Conservation (phyloP, 2,113 vertebrate genomes). For the Notechis scutatus region DNA sequence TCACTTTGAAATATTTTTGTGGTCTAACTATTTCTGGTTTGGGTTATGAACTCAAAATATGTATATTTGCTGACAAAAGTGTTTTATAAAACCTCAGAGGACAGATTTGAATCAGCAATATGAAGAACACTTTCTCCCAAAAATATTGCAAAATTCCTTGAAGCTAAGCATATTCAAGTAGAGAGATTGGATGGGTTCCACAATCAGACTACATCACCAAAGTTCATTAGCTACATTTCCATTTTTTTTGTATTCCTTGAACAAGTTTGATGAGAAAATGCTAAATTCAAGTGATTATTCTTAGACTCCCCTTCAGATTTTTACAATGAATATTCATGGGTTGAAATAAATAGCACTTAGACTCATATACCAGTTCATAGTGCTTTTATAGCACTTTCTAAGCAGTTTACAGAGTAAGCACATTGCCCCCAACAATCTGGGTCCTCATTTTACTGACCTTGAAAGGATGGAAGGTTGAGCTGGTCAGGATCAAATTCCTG, state of each 20-base stretch:
- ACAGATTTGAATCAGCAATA: conserved; percentile 1
- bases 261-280: not conserved
- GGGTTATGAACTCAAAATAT: conserved; percentile 1
- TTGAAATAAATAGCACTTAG: not conserved
- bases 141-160: not conserved
- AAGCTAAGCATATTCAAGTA: too few relatives aligned
- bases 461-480: not conserved
- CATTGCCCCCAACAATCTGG: not conserved
- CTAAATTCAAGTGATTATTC: not conserved
- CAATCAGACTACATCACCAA: not conserved
- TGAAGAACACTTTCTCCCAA: not conserved
- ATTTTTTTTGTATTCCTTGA: not conserved
- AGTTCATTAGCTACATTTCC: not conserved
- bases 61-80: not conserved
- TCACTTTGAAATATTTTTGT: not conserved
- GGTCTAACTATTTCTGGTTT: not conserved
- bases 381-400: not conserved
- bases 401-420: not conserved
- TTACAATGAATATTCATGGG: not conserved
- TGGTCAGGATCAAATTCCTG: not conserved
- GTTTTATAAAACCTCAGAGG: not conserved
- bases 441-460: not conserved
- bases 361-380: not conserved
- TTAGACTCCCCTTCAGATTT: not conserved
- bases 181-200: not conserved